A percentile compares a stretch with the other conserved stretches of the same genome.
phyloP scores from a whole-genome alignment of 1,140 invertebrate genomes.

The Tribolium madens region DNA sequence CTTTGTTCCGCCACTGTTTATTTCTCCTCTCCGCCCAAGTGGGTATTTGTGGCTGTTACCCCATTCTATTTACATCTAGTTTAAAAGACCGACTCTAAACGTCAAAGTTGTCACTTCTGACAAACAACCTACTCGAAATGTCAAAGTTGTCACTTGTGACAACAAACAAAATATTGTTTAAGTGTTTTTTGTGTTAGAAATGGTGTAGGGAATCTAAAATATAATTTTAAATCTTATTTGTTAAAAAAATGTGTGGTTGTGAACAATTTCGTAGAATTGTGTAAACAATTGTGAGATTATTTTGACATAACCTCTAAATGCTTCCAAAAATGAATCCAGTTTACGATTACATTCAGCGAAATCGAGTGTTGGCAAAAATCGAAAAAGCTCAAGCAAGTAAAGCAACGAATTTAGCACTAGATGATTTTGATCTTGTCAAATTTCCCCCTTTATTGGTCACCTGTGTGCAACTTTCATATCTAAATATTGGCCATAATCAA shows the following conservation, averaged over 20 bases:
- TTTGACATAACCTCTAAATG: conserved; percentile 11
- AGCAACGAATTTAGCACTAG: conserved; percentile 69
- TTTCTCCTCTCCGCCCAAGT: no score
- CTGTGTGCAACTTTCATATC: conserved; percentile 69
- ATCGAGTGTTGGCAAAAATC: conserved; percentile 72
- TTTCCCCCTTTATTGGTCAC: conserved; percentile 69
- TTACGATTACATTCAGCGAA: conserved; percentile 73
- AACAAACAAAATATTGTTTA: background rate
- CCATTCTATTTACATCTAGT: no score
- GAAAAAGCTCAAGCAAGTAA: conserved; percentile 71
- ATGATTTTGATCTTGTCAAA: conserved; percentile 71
- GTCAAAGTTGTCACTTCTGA: no score
- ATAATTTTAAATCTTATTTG: background rate
- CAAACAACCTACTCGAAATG: background rate
- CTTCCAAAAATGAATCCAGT: conserved; percentile 68
- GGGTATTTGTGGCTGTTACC: no score
- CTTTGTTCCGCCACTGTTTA: no score
- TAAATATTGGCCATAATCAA: conserved; percentile 72
- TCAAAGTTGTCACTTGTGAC: background rate
- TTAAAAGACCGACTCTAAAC: no score
- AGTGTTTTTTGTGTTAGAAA: no score
- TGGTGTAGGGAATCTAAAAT: no score
- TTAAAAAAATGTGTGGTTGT: background rate
- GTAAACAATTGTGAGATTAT: background rate
- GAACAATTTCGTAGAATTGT: background rate